Percentiles rank a stretch among this genome's conserved stretches.
Conservation (phyloP, 37 sponge, comb jelly and placozoan species). For the Amphimedon queenslandica region DNA sequence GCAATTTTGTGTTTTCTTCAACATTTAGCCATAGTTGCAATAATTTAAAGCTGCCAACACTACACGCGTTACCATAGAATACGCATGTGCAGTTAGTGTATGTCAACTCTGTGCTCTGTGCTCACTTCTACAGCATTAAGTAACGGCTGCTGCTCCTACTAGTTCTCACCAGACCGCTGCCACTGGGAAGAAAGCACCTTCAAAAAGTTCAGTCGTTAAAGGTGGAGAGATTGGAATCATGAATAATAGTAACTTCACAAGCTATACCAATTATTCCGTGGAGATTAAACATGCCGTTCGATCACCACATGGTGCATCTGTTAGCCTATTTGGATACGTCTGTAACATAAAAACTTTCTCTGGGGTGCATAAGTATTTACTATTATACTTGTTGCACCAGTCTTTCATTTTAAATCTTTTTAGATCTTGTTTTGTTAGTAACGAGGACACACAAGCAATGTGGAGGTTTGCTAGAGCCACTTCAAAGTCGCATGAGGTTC, state of each 20-base stretch:
- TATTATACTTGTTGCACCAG: not conserved
- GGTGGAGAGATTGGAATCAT: constrained; percentile 9
- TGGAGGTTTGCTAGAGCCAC: not conserved
- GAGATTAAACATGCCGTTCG: not conserved
- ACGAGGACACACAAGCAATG: not conserved
- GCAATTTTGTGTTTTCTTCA: not conserved
- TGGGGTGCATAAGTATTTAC: not conserved
- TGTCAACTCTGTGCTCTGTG: not conserved
- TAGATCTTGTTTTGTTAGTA: not conserved
- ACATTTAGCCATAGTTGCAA: too few relatives aligned
- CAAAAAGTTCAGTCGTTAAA: not conserved
- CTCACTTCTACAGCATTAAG: not conserved
- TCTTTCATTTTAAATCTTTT: not conserved
- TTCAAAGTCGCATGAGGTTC: too few relatives aligned
- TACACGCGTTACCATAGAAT: too few relatives aligned
- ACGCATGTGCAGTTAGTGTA: not conserved
- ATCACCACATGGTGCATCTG: too few relatives aligned
- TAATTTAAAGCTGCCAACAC: too few relatives aligned
- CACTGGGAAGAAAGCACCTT: too few relatives aligned
- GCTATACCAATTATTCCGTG: constrained; percentile 14
- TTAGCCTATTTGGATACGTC: too few relatives aligned
- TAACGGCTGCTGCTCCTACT: not conserved
- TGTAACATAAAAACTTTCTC: not conserved
- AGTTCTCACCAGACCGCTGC: too few relatives aligned
- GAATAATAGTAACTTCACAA: constrained; percentile 1